Evolutionary conservation across 2,113 vertebrate genomes (phyloP).

Genomic region (Tiliqua scincoides): DNA sequence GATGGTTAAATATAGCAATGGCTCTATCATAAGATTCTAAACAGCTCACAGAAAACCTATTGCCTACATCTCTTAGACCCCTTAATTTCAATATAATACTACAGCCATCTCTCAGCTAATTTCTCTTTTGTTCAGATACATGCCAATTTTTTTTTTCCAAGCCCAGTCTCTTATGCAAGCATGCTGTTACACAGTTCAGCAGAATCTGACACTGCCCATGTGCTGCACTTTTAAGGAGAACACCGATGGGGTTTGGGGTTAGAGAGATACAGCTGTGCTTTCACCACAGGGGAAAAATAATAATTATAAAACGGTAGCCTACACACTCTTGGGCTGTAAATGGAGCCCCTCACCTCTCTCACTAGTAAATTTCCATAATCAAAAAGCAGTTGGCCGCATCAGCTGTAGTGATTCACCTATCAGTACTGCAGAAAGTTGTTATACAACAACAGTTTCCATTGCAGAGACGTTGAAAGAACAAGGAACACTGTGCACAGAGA

Average conservation of each 20-base stretch:
- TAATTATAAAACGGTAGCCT: background rate
- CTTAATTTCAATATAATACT: background rate
- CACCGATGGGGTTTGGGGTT: background rate
- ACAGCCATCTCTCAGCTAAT: background rate
- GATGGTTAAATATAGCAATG: background rate
- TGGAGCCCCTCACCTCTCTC: background rate
- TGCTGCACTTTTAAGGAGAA: background rate
- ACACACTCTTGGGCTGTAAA: background rate
- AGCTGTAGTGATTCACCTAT: conserved; percentile 48
- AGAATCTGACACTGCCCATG: background rate
- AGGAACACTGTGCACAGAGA: background rate
- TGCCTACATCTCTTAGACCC: background rate
- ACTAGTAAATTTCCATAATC: background rate
- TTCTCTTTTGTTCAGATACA: background rate
- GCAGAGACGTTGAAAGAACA: background rate
- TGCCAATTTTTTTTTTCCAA: background rate
- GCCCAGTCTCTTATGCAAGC: background rate
- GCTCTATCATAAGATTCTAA: background rate
- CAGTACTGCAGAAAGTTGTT: conserved; percentile 1
- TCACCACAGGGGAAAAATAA: background rate
- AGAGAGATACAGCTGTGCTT: conserved; percentile 6
- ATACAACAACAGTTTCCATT: background rate
- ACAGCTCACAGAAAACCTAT: background rate
- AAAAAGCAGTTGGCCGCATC: background rate
- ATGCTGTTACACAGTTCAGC: conserved; percentile 11